These are phyloP conservation scores for Formicarius rufipectus DNA, from an alignment of 2,113 vertebrate genomes.

Conservation along the genomic window DNA sequence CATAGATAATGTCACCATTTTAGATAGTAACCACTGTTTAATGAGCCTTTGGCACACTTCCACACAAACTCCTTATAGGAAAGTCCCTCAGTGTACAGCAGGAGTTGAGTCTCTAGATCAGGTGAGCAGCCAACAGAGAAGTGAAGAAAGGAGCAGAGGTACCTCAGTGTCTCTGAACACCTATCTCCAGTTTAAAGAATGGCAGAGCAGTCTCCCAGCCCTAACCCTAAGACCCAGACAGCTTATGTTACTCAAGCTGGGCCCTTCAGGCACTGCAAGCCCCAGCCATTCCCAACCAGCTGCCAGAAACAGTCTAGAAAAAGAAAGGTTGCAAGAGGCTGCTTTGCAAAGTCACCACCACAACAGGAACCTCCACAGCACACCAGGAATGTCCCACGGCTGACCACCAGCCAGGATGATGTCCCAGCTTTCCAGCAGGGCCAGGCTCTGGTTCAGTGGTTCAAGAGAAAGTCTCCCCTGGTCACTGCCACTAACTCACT, in stretches of 20 bases:
- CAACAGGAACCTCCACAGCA: not conserved
- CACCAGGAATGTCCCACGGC: not conserved
- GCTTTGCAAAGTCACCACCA: not conserved
- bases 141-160: not conserved
- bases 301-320: not conserved
- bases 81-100: not conserved
- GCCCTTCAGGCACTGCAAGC: not conserved
- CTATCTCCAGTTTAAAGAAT: not conserved
- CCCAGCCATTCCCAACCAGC: not conserved
- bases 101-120: not conserved
- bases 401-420: not conserved
- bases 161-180: not conserved
- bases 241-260: not conserved
- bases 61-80: not conserved
- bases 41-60: not conserved
- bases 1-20: not conserved
- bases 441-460: not conserved
- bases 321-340: not conserved
- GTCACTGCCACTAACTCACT: not conserved
- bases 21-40: not conserved
- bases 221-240: not conserved
- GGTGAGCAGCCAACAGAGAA: not conserved
- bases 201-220: not conserved
- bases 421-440: not conserved
- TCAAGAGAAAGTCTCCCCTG: not conserved